Percentiles rank a stretch among this genome's conserved stretches.
These are phyloP conservation scores for Drosophila littoralis DNA, from an alignment of 1,140 invertebrate genomes.

Conservation along the genomic window DNA sequence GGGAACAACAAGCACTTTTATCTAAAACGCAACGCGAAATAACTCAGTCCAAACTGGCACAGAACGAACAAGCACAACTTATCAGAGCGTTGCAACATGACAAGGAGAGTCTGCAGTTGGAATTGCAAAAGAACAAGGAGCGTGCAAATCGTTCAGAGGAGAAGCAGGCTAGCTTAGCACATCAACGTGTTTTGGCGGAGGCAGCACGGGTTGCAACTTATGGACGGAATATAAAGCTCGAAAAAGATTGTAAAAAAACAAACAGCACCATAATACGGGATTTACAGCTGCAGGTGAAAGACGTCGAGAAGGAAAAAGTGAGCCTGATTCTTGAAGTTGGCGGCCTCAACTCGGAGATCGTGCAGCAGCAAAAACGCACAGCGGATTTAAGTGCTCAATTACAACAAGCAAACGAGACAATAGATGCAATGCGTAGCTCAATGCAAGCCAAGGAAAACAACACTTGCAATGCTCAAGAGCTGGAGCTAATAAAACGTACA, in stretches of 20 bases:
- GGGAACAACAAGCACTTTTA: conserved; percentile 38
- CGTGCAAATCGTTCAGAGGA: conserved; percentile 19
- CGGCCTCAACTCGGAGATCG: conserved; percentile 49
- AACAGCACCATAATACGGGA: conserved; percentile 8
- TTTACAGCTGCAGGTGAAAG: conserved; percentile 5
- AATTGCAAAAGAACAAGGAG: conserved; percentile 16
- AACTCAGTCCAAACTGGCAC: conserved; percentile 5
- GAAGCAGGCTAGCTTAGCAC: conserved; percentile 11
- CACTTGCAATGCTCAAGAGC: neutral
- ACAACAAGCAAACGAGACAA: neutral
- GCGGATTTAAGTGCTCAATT: conserved; percentile 10
- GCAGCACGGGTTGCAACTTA: neutral
- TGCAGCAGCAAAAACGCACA: conserved; percentile 5
- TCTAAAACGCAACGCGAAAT: conserved; percentile 42
- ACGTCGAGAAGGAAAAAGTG: conserved; percentile 37
- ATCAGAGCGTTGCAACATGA: conserved; percentile 32
- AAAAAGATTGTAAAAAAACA: conserved; percentile 13
- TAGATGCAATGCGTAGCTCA: neutral
- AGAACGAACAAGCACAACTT: conserved; percentile 11
- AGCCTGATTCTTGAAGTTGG: conserved; percentile 55
- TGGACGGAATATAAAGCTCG: conserved; percentile 19
- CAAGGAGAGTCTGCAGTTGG: conserved; percentile 27
- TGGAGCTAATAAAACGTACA: neutral
- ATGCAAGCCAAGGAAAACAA: neutral
- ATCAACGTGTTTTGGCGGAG: conserved; percentile 11